These are phyloP conservation scores for Ictidomys tridecemlineatus DNA, from an alignment of 2,113 vertebrate genomes.

Conservation along the genomic window DNA sequence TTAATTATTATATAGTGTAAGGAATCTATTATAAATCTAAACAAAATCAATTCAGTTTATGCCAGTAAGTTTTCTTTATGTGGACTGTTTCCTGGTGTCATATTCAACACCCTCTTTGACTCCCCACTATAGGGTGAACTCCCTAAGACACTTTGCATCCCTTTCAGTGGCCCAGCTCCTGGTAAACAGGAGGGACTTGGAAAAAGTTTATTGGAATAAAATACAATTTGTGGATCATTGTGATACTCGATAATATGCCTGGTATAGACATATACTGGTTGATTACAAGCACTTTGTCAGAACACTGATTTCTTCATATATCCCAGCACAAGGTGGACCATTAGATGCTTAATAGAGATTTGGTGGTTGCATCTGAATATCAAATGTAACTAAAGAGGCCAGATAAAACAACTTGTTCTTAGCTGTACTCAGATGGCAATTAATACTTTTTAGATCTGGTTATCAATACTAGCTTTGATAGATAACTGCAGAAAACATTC, in stretches of 20 bases:
- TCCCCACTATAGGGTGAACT: neutral
- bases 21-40: neutral
- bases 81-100: neutral
- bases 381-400: neutral
- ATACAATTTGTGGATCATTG: neutral
- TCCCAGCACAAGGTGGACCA: neutral
- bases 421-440: neutral
- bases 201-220: neutral
- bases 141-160: neutral
- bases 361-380: neutral
- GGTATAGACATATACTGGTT: neutral
- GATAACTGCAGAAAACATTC: no score
- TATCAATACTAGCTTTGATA: neutral
- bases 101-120: neutral
- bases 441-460: neutral
- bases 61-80: neutral
- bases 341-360: neutral
- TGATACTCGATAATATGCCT: neutral
- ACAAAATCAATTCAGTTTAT: neutral
- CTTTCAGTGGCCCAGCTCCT: neutral
- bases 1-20: neutral
- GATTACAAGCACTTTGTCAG: neutral
- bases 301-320: neutral
- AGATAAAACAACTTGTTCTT: neutral
- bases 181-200: neutral